Conservation (phyloP, 2,888 invertebrate genomes). For the Julus scandinavius region DNA sequence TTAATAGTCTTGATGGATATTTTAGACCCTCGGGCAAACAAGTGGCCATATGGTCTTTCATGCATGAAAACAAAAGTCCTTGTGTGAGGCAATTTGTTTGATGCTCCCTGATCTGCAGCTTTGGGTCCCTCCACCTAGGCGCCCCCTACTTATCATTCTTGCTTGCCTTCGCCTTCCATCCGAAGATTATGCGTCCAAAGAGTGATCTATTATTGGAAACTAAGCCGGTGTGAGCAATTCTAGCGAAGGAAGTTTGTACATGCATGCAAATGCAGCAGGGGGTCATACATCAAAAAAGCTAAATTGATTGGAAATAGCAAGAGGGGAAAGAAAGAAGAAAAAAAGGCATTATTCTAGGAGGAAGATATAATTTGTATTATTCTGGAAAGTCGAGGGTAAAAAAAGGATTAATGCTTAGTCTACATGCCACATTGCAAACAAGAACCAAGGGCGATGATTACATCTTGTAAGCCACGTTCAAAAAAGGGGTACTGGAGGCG, state of each 20-base stretch:
- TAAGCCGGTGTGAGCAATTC: slow-evolving; percentile 28
- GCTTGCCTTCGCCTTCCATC: slow-evolving; percentile 26
- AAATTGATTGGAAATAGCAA: slow-evolving; percentile 42
- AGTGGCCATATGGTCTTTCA: slow-evolving; percentile 9
- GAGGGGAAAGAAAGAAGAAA: background rate
- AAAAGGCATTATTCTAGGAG: background rate
- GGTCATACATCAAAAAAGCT: slow-evolving; percentile 30
- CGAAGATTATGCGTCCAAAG: slow-evolving; percentile 14
- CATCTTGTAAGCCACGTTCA: too few relatives aligned
- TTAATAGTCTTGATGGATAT: slow-evolving; percentile 22
- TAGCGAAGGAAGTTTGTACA: background rate
- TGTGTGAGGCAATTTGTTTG: slow-evolving; percentile 3
- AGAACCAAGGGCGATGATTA: background rate
- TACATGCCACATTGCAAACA: background rate
- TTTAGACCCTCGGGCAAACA: slow-evolving; percentile 30
- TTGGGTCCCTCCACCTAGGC: background rate
- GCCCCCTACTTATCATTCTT: slow-evolving; percentile 27
- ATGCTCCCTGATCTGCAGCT: background rate
- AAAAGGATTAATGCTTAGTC: background rate
- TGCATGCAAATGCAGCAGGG: slow-evolving; percentile 34
- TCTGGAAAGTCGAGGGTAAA: background rate
- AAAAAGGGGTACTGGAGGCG: too few relatives aligned
- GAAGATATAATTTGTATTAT: background rate
- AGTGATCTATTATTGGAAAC: slow-evolving; percentile 42
- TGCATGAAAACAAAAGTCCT: background rate